phyloP scores from a whole-genome alignment of 1,140 invertebrate species.

The Leptopilina boulardi region DNA sequence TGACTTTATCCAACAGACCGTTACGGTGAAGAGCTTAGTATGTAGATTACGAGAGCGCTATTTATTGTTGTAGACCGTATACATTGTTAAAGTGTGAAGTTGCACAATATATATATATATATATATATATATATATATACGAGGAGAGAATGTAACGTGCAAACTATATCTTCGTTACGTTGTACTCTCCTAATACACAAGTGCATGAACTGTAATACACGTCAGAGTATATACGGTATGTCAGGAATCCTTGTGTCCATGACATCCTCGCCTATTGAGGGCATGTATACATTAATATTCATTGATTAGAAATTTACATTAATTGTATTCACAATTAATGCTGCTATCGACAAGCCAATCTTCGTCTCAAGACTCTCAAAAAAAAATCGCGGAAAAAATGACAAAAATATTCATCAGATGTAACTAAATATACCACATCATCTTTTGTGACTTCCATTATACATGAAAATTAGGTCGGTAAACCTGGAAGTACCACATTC shows the following conservation, averaged over 20 bases:
- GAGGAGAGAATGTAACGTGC: background rate
- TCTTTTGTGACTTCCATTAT: no score
- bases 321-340: background rate
- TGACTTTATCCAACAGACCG: background rate
- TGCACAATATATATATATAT: background rate
- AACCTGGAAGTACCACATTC: no score
- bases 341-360: background rate
- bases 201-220: slow-evolving; percentile 15
- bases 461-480: no score
- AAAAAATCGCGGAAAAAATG: background rate
- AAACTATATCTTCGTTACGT: background rate
- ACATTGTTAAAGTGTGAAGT: background rate
- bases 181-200: background rate
- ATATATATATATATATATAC: no score
- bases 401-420: background rate
- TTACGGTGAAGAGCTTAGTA: background rate
- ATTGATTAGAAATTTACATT: slow-evolving; percentile 25
- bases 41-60: background rate
- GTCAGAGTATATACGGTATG: background rate
- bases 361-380: background rate
- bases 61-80: background rate
- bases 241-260: slow-evolving; percentile 24
- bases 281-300: slow-evolving; percentile 24
- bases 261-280: slow-evolving; percentile 21
- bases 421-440: no score